Evolutionary conservation across 2,797 vertebrate genomes (phyloP).

Genomic region (Karalla daura): DNA sequence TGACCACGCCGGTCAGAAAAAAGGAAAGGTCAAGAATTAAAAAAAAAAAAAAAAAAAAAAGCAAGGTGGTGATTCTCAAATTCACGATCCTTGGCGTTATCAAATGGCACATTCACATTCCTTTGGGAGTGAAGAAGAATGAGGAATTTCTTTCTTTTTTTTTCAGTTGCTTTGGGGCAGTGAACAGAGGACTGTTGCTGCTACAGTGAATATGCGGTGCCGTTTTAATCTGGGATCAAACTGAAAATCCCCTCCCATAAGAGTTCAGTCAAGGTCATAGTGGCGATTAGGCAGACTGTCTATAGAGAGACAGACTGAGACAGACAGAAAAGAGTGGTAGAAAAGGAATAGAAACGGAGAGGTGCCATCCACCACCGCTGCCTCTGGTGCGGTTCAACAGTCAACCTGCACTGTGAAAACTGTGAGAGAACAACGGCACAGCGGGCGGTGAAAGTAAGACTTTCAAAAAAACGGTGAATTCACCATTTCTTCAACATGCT

Average conservation of each 20-base stretch:
- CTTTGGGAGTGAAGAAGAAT: slow-evolving; percentile 33
- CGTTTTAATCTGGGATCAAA: slow-evolving; percentile 88
- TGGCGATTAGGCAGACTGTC: slow-evolving; percentile 81
- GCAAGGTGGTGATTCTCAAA: slow-evolving; percentile 14
- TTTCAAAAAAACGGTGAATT: slow-evolving; percentile 41
- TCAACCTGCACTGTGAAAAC: neutral
- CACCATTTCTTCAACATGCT: slow-evolving; percentile 50
- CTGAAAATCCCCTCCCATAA: slow-evolving; percentile 82
- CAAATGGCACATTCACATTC: slow-evolving; percentile 39
- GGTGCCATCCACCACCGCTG: slow-evolving; percentile 10
- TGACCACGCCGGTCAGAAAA: slow-evolving; percentile 13
- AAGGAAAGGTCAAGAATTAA: slow-evolving; percentile 42
- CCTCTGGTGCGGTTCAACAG: neutral
- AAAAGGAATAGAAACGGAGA: slow-evolving; percentile 5
- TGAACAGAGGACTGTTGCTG: slow-evolving; percentile 64
- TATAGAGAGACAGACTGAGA: slow-evolving; percentile 67
- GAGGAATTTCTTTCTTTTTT: slow-evolving; percentile 25
- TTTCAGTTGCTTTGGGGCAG: slow-evolving; percentile 50
- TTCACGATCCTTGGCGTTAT: slow-evolving; percentile 17
- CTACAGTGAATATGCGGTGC: slow-evolving; percentile 78
- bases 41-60: no score
- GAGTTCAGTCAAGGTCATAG: slow-evolving; percentile 85
- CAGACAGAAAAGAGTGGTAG: slow-evolving; percentile 29
- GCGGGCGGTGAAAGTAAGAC: no score
- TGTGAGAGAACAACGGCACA: slow-evolving; percentile 9